A percentile compares a stretch with the other conserved stretches of the same genome.
phyloP scores from a whole-genome alignment of 2,888 invertebrate species.

The Papilio elwesi region DNA sequence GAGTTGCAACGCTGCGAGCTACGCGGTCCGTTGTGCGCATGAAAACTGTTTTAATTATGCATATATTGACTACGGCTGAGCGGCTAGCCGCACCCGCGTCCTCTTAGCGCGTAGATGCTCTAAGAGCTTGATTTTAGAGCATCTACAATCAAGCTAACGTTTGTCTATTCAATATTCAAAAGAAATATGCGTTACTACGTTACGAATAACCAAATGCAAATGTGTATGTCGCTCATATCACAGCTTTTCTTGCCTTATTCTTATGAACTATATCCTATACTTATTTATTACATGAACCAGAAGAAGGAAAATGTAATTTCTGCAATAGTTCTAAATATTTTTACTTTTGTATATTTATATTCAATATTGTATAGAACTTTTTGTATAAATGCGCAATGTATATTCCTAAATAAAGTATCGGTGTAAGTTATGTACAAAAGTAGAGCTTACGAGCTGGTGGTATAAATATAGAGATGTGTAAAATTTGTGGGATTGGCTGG shows the following conservation, averaged over 20 bases:
- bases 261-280: not conserved
- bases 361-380: conserved; percentile 13
- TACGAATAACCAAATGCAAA: conserved; percentile 1
- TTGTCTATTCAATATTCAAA: not conserved
- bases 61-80: too few relatives aligned
- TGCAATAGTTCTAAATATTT: not conserved
- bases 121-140: too few relatives aligned
- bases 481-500: not conserved
- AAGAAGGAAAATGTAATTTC: conserved; percentile 5
- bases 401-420: not conserved
- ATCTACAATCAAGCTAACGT: not conserved
- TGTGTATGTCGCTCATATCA: conserved; percentile 11
- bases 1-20: too few relatives aligned
- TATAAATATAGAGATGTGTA: conserved; percentile 12
- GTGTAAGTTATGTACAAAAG: conserved; percentile 22
- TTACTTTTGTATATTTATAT: conserved; percentile 14
- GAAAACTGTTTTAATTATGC: too few relatives aligned
- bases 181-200: not conserved
- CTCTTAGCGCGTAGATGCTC: too few relatives aligned
- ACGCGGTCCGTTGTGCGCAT: too few relatives aligned
- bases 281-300: conserved; percentile 16
- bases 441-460: conserved; percentile 8
- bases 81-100: too few relatives aligned
- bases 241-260: conserved; percentile 3
- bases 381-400: conserved; percentile 32